A percentile compares a stretch with the other conserved stretches of the same genome.
Evolutionary conservation across 1,140 invertebrate species (phyloP).

Genomic region (Solen grandis): DNA sequence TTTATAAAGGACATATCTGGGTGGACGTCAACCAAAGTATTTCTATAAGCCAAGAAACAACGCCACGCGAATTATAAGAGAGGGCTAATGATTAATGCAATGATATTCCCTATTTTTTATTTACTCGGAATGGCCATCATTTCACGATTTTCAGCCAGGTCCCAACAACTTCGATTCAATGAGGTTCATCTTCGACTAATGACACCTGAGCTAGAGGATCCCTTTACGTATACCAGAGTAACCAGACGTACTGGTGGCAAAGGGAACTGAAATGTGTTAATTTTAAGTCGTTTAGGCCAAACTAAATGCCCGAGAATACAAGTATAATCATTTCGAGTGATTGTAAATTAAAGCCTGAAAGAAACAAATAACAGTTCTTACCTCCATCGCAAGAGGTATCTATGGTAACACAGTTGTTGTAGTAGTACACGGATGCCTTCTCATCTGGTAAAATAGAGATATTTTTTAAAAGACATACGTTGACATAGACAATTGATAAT

Average conservation of each 20-base stretch:
- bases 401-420: neutral
- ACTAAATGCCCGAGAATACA: too few species aligned
- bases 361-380: neutral
- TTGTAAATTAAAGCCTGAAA: neutral
- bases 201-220: too few species aligned
- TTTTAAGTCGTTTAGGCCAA: neutral
- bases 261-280: neutral
- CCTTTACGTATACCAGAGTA: neutral
- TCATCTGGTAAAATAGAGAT: slow-evolving; percentile 17
- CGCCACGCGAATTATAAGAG: too few species aligned
- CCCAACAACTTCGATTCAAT: too few species aligned
- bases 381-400: neutral
- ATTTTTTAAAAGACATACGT: neutral
- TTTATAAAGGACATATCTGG: too few species aligned
- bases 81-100: too few species aligned
- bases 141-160: too few species aligned
- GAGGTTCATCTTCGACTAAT: too few species aligned
- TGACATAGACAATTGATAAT: neutral
- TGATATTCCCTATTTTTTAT: too few species aligned
- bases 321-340: neutral
- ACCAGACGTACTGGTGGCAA: neutral
- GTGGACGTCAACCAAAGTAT: too few species aligned
- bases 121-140: too few species aligned
- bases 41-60: too few species aligned
- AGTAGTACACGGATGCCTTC: slow-evolving; percentile 28